Conservation (phyloP, 2,797 vertebrate genomes). For the Taenioides sp. region DNA sequence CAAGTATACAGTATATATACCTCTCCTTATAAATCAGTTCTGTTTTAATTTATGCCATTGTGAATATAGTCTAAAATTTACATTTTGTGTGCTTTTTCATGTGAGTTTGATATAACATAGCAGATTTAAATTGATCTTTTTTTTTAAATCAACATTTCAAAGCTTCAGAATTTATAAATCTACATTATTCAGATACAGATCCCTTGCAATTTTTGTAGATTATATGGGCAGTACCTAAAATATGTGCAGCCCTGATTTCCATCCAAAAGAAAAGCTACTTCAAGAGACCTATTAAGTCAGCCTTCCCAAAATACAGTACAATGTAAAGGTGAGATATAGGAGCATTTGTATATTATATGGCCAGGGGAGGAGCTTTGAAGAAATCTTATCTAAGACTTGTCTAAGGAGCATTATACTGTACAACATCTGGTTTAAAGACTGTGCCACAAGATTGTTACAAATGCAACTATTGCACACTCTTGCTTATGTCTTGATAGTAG, state of each 20-base stretch:
- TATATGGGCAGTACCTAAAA: too few relatives aligned
- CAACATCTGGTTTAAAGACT: conserved; percentile 3
- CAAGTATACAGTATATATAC: neutral
- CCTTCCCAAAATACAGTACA: too few relatives aligned
- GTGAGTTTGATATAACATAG: neutral
- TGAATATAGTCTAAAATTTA: neutral
- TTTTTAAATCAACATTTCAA: neutral
- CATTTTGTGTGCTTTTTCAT: neutral
- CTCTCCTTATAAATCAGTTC: neutral
- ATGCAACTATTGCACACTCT: conserved; percentile 62
- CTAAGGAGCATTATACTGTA: neutral
- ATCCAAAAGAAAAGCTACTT: too few relatives aligned
- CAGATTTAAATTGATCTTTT: neutral
- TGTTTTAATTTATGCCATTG: neutral
- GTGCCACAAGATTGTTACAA: conserved; percentile 20
- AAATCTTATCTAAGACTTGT: neutral
- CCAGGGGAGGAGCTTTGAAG: neutral
- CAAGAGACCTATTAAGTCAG: too few relatives aligned
- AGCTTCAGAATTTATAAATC: too few relatives aligned
- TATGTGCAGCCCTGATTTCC: too few relatives aligned
- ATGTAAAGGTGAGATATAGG: too few relatives aligned
- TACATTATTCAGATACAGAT: too few relatives aligned
- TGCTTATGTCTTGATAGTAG: conserved; percentile 66
- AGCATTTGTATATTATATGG: neutral
- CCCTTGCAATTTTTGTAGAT: too few relatives aligned